Base-by-base conservation (phyloP, 2,113 vertebrate genomes). In the Periophthalmus modestus region DNA sequence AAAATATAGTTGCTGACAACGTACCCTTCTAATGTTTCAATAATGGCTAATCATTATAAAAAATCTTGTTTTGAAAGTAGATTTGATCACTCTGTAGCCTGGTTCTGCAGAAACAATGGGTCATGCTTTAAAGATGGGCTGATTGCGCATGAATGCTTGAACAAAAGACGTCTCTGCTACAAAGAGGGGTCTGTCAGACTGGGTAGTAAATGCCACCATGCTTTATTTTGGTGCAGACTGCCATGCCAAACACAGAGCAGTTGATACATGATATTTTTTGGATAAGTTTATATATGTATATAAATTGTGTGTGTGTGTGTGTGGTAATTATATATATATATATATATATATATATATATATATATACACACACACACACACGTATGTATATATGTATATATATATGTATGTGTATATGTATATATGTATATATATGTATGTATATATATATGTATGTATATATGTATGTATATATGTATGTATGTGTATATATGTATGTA, bases 121-220 rank as follows among this genome's bases (percentile, higher is more conserved):
- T 82, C 82, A 85, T 80, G 89, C 80, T 89, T 86, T 84, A 80
- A 86, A 84, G 87, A 86, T 82, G 90, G 90, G 88, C 85, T 74
- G 79, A 83, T 87, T 89, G 80, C 83, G 88, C 83, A 36, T 68
- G 73, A 68, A 80, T 70, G 70, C 80, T 87, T 82, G 83, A 84
- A 79, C 85, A 85, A 87, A 81, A 85, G 82, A 83, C 87, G 76
- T 88, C 83, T 85, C 34, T 28, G 73, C 71, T 34, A 92, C 91
- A 92, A 91, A 88, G 91, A 79, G 28, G 75, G 72, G 66, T 90
- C 77, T 91, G 89, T 92, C 72, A 24, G 66, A 39, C 79, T 15
- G 67, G 21, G 55, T 47, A 52, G 82, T 77, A 85, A 87, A 89
- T 90, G 89, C 83, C 91, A 84, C 55, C 74, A 59, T 80, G 73